These are phyloP conservation scores for Holacanthus passer DNA, from an alignment of 2,113 vertebrate genomes.

Conservation along the genomic window DNA sequence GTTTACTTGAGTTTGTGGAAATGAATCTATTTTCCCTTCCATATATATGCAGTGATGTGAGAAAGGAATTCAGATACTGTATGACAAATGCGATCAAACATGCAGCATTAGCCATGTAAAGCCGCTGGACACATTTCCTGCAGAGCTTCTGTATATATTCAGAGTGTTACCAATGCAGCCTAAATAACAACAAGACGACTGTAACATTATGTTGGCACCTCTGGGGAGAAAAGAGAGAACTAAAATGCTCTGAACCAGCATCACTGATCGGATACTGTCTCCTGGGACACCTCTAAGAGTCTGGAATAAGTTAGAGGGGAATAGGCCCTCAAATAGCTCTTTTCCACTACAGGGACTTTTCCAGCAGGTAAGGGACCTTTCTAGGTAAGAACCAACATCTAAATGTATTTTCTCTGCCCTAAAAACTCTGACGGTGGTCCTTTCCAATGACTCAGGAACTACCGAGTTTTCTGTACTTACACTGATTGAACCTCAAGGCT, in stretches of 20 bases:
- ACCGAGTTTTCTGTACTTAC: not conserved
- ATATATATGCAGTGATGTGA: not conserved
- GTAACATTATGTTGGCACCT: conserved; percentile 17
- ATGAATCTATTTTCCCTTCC: not conserved
- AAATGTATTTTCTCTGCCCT: not conserved
- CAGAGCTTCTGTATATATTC: conserved; percentile 13
- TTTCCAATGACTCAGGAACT: not conserved
- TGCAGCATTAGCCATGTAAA: conserved; percentile 16
- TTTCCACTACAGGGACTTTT: not conserved
- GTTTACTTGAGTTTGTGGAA: not conserved
- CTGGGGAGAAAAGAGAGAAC: conserved; percentile 33
- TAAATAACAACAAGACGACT: conserved; percentile 24
- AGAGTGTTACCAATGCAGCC: conserved; percentile 24
- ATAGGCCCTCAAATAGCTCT: not conserved
- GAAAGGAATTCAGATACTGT: not conserved
- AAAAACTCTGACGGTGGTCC: not conserved
- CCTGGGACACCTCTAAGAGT: conserved; percentile 8
- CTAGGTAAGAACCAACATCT: not conserved
- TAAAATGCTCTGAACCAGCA: conserved; percentile 38
- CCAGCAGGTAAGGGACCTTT: not conserved
- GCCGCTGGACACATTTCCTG: conserved; percentile 6
- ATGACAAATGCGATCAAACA: not conserved
- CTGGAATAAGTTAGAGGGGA: not conserved
- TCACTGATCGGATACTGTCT: conserved; percentile 55
- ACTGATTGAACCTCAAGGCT: not conserved